Base-by-base conservation (phyloP, 2,888 invertebrate species). In the Tortricodes alternella region DNA sequence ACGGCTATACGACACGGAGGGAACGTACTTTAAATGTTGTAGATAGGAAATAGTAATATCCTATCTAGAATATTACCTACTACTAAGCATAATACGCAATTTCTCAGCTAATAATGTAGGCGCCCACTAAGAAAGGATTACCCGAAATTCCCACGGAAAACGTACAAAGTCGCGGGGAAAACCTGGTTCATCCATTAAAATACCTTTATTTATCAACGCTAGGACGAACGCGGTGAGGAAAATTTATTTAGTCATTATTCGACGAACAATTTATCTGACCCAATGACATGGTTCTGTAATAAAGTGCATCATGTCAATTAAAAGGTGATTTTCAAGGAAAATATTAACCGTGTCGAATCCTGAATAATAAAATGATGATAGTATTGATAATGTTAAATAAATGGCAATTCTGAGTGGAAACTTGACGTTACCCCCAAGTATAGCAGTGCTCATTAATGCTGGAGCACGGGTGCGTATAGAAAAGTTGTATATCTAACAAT, bases 371-470 rank as follows among this genome's bases (percentile, higher is more conserved):
- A 23, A 27, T 27, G 21, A 18, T 18, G 13, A 39, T 7, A 21
- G 19, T 7, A 13, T 21, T 39, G 9, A 16, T 21, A 18, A 7
- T 13, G 18, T 23, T 18, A 21, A 6, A 37, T 18, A 9, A 16
- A 37, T 37, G 18, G n/a, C 8, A 18, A 37, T 18, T 37, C 16
- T 18, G n/a, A 37, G 37, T n/a, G 15, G n/a, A 37, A 37, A 9
- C 37, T 37, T 37, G 16, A 15, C 13, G 34, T 34, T 32, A 9
- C 21, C 19, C 38, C 16, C 29, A 46, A 38, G 11, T 21, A n/a
- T 39, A 21, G 11, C 16, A 53, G 41, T 3, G 18, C 15, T 19
- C 27, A 27, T 35, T 48, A 35, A 55, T 55, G 41, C 55, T 3
- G n/a, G n/a, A 5, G 18, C 53, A 35, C 48, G 32, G 18, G 35